Evolutionary conservation across 1,140 invertebrate genomes (phyloP).

Genomic region (Nephila pilipes): DNA sequence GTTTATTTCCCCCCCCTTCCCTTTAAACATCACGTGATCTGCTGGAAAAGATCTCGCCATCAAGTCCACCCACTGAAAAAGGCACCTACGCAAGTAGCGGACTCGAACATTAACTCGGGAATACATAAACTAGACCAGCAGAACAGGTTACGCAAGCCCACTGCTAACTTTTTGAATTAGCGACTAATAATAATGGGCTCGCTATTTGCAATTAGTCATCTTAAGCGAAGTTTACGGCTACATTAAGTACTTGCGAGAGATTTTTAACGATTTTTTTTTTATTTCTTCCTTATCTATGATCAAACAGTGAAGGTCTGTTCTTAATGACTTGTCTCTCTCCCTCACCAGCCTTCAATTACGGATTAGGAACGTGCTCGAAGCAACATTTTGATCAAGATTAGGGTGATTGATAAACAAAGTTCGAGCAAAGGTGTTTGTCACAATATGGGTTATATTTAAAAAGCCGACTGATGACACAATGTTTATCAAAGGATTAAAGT

Average conservation of each 20-base stretch:
- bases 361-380: not conserved
- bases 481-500: too few species aligned
- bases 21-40: not conserved
- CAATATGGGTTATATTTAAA: not conserved
- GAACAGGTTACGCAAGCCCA: slow-evolving; percentile 44
- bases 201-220: slow-evolving; percentile 38
- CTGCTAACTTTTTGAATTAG: not conserved
- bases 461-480: not conserved
- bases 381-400: not conserved
- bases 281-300: not conserved
- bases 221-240: slow-evolving; percentile 32
- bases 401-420: not conserved
- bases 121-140: slow-evolving; percentile 27
- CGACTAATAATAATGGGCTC: slow-evolving; percentile 42
- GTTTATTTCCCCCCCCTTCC: not conserved
- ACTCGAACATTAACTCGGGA: slow-evolving; percentile 1
- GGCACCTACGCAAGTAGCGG: not conserved
- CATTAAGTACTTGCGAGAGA: not conserved
- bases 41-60: not conserved
- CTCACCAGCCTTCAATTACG: not conserved
- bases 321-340: too few species aligned
- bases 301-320: not conserved
- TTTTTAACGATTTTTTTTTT: not conserved
- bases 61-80: not conserved
- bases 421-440: not conserved